Evolutionary conservation across 2,888 invertebrate species (phyloP).

Genomic region (Eucriotettix oculatus): DNA sequence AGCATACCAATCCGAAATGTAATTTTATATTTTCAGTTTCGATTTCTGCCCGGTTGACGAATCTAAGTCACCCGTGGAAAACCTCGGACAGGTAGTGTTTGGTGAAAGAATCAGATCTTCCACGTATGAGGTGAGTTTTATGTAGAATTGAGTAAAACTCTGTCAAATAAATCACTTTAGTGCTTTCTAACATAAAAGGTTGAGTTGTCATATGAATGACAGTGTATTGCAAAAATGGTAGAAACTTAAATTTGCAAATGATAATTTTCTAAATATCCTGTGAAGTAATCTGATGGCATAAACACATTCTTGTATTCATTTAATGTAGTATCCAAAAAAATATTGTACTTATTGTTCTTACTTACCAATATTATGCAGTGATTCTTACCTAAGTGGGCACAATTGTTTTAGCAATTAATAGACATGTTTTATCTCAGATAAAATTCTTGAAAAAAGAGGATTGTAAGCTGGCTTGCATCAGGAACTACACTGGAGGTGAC

Average conservation of each 20-base stretch:
- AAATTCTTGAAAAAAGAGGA: slow-evolving; percentile 57
- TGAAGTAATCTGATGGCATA: too few species aligned
- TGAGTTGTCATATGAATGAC: too few species aligned
- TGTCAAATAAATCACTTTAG: too few species aligned
- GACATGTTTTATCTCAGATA: slow-evolving; percentile 27
- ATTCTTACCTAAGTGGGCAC: too few species aligned
- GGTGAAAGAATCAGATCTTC: slow-evolving; percentile 96
- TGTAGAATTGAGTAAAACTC: neutral
- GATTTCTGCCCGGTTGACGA: slow-evolving; percentile 69
- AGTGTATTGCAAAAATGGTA: too few species aligned
- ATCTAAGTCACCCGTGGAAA: slow-evolving; percentile 82
- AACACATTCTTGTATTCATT: too few species aligned
- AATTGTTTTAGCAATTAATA: neutral
- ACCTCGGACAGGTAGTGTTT: slow-evolving; percentile 96
- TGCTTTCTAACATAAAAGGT: too few species aligned
- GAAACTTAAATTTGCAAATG: too few species aligned
- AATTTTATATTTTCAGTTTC: slow-evolving; percentile 43
- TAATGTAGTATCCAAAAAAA: too few species aligned
- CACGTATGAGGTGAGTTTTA: slow-evolving; percentile 55
- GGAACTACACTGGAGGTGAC: slow-evolving; percentile 50
- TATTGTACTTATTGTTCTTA: too few species aligned
- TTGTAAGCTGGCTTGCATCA: slow-evolving; percentile 46
- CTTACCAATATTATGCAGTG: too few species aligned
- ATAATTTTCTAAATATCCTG: too few species aligned
- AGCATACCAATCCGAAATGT: neutral